Evolutionary conservation across 1,140 invertebrate species (phyloP).

Genomic region (Lepidurus arcticus): DNA sequence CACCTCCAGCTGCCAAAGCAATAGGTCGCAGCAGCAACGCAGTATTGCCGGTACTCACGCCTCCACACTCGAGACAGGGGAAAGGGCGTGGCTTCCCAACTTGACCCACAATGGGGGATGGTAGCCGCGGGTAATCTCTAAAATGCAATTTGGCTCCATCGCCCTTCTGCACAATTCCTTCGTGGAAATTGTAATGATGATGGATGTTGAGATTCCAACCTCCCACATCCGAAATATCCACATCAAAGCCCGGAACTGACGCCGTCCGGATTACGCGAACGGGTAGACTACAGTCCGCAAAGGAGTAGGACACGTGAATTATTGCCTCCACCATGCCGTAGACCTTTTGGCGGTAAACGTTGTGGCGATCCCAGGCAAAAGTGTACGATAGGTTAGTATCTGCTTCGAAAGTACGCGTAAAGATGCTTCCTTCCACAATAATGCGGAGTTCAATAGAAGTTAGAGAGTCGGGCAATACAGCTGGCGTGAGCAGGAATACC

Average conservation of each 20-base stretch:
- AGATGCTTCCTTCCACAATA: constrained; percentile 83
- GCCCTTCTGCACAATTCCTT: constrained; percentile 93
- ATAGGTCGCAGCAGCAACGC: constrained; percentile 83
- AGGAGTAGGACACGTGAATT: constrained; percentile 87
- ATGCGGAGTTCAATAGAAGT: constrained; percentile 82
- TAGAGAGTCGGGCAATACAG: constrained; percentile 68
- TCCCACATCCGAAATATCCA: constrained; percentile 92
- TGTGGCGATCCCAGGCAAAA: constrained; percentile 94
- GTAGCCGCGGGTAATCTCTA: constrained; percentile 54
- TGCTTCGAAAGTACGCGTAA: constrained; percentile 88
- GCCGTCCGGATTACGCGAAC: constrained; percentile 90
- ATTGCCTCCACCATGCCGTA: constrained; percentile 80
- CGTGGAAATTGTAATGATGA: constrained; percentile 96
- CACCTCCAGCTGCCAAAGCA: constrained; percentile 84
- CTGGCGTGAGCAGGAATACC: constrained; percentile 80
- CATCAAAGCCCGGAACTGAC: constrained; percentile 90
- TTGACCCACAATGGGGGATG: constrained; percentile 86
- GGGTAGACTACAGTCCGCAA: constrained; percentile 66
- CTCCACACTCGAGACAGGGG: constrained; percentile 74
- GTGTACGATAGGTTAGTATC: constrained; percentile 90
- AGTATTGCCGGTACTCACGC: constrained; percentile 66
- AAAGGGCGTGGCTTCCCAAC: constrained; percentile 73
- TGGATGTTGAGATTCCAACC: constrained; percentile 97
- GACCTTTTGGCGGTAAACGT: constrained; percentile 94
- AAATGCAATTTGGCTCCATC: constrained; percentile 89